Evolutionary conservation across 2,797 vertebrate genomes (phyloP), one percentile per base, ranked within the genome.

Genomic region (Novumbra hubbsi): DNA sequence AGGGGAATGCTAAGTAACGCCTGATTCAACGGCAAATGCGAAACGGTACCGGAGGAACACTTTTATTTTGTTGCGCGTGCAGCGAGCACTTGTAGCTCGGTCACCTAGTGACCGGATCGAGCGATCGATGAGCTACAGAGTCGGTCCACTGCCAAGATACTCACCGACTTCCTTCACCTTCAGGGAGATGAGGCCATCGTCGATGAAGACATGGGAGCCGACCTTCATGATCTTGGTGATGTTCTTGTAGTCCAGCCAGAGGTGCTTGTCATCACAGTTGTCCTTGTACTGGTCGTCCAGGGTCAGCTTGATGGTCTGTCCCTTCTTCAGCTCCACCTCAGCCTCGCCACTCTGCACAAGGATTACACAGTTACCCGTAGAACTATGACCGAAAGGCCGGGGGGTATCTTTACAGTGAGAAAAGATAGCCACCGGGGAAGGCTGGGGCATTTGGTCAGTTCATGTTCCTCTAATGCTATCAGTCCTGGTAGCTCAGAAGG

Each of bases 221-320:
- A 85, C 0, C 1, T 96, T 85, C 27, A 99, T 89, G 63, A 99
- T 97, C 78, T 96, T 98, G 87, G 68, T 94, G 80, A 99, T 94
- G 85, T 98, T 99, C 90, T 98, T 99, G 90, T 99, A 99, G 92
- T 99, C 98, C 24, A 99, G 4, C 98, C 98, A 99, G 76, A 99
- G 91, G 0, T 83, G 73, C 0, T 94, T 94, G 55, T 99, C 97
- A 0, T 99, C 97, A 0, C 97, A 99, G 0, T 94, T 97, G 0
- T 99, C 96, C 92, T 87, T 96, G 91, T 85, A 98, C 70, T 93
- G 85, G 12, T 99, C 87, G 3, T 99, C 95, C 11, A 98, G 88
- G 0, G 96, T 98, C 69, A 99, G 68, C 88, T 97, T 98, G 70
- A 99, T 96, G 0, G 83, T 77, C 2, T 93, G 89, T 0, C 96